Evolutionary conservation across 2,888 invertebrate genomes (phyloP), one percentile per base, ranked within the genome.

Genomic region (Crematogaster levior): DNA sequence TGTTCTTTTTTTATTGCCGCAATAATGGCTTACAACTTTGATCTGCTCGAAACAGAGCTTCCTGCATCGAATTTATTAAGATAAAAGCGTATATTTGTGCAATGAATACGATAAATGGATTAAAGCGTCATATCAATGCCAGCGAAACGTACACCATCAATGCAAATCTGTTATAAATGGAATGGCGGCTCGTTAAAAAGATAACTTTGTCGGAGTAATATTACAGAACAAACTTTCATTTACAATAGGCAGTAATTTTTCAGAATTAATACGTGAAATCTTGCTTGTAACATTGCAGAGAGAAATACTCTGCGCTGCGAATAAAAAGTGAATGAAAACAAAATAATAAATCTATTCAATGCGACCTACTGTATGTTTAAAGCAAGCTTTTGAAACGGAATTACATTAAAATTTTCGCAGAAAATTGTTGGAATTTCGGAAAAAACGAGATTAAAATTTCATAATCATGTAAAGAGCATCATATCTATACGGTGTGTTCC

Each of bases 41-140:
- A 77, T 77, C 53, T 27, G 12, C 53, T 21, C 40, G 46, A 66
- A 68, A 43, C 27, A 30, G 21, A 77, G 56, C 68, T 77, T 68
- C 53, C 43, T 56, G 66, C 27, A 77, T 77, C 56, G 12, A 66
- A 66, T 65, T 75, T 75, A 75, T 75, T 75, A 65, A 75, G 65
- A 68, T 68, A 68, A 68, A 75, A 68, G 68, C 68, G 15, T 77
- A 56, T 77, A 68, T 77, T 68, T 77, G 56, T 51, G 34, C 40
- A 53, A 77, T 75, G 27, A 75, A 75, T 65, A 75, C 75, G 51
- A 51, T 66, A 77, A 77, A 77, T 77, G 66, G 53, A 77, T 68
- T 68, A 66, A 77, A 77, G 30, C 43, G 43, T 77, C 53, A 68
- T 56, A 77, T 77, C 66, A 77, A 56, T 77, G 77, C 43, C 53